A percentile compares a stretch with the other conserved stretches of the same genome.
These are phyloP conservation scores for Cinclus mexicanus DNA, from an alignment of 2,113 vertebrate species.

Conservation along the genomic window DNA sequence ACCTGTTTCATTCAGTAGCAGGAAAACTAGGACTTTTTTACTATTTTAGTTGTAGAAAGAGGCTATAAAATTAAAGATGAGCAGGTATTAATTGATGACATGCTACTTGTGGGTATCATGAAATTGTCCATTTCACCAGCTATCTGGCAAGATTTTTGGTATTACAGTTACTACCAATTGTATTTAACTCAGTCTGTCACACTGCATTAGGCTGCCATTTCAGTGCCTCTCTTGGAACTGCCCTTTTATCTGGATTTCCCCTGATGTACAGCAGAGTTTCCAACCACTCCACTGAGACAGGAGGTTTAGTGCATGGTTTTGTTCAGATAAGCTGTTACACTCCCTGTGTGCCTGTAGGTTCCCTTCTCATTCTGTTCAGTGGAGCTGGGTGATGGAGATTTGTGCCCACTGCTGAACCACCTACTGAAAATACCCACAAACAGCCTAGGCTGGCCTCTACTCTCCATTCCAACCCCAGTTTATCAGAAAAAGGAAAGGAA, in stretches of 20 bases:
- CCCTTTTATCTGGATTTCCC: slow-evolving; percentile 17
- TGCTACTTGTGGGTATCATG: not conserved
- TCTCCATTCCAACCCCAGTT: not conserved
- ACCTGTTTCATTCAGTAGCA: slow-evolving; percentile 34
- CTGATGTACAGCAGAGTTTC: not conserved
- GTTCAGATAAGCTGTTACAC: not conserved
- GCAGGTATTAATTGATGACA: not conserved
- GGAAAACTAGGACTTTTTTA: not conserved
- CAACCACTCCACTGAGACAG: not conserved
- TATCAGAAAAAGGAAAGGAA: not conserved
- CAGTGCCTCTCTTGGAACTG: not conserved
- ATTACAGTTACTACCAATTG: not conserved
- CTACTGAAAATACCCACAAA: not conserved
- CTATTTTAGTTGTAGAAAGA: not conserved
- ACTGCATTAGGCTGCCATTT: not conserved
- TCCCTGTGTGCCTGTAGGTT: not conserved
- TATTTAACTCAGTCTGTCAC: slow-evolving; percentile 16
- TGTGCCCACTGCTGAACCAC: not conserved
- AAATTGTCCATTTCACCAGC: not conserved
- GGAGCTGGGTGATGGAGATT: not conserved
- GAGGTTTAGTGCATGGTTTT: not conserved
- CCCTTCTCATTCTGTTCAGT: not conserved
- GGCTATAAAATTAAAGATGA: slow-evolving; percentile 9
- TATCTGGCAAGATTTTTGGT: not conserved
- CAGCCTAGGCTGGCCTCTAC: not conserved